Base-by-base conservation (phyloP, 2,797 vertebrate species). In the Oreochromis grahami region DNA sequence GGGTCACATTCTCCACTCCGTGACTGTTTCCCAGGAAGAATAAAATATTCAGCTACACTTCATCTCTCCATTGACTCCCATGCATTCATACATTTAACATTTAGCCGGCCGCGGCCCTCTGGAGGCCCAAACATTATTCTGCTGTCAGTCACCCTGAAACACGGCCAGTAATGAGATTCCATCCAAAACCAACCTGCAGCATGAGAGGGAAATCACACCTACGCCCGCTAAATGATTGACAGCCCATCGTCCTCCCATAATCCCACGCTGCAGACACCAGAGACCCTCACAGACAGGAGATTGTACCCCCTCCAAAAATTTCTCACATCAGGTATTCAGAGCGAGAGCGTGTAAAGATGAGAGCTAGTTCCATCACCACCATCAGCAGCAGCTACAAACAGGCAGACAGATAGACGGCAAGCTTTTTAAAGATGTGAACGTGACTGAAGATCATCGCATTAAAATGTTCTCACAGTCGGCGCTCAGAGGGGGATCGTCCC, bases 1-100 rank as follows among this genome's bases (percentile, higher is more conserved):
- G 88, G 90, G 89, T 91, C 91, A 86, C 60, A 48, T 79, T 83
- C 43, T 60, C 84, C 74, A 76, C 65, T 83, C 74, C 8, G 41
- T 29, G 63, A 81, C 83, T 78, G 52, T 88, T 87, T 89, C 87
- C 60, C 86, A 84, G 55, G 63, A 84, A 88, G 76, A 86, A 63
- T 36, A 76, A 88, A 90, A 90, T 89, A 87, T 88, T 88, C 90
- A 68, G 77, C 83, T 87, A 56, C 91, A 83, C 86, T 86, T 88
- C 86, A 84, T 90, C 84, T 91, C 89, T 92, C 88, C 87, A 88
- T 91, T 82, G 88, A 88, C 87, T 89, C 83, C 70, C 45, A 84
- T 85, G 78, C 87, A 80, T 90, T 92, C 91, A 93, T 92, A 91
- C 89, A 93, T 93, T 93, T 93, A 93, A 93, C 90, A 93, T 91